Base-by-base conservation (phyloP, 2,888 invertebrate genomes). In the Eustalomyia histrio region DNA sequence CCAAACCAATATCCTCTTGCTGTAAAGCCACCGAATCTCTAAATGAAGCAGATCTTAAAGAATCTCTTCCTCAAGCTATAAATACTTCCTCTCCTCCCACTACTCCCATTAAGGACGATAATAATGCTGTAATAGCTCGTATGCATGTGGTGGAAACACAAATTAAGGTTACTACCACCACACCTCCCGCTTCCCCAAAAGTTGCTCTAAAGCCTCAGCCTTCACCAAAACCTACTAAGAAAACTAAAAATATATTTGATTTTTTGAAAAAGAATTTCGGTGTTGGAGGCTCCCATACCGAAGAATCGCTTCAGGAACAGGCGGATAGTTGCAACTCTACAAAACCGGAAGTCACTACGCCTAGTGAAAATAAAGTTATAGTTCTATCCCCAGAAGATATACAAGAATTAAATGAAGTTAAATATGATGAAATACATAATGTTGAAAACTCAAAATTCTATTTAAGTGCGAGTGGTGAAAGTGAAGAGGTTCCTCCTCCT, bases 231-330 rank as follows among this genome's bases (percentile, higher is more conserved):
- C 18, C 73, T 10, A n/a, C 35, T 9, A 72, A 86, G 53, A 90
- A 90, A 82, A 86, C 91, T 0, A 90, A 90, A 83, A 90, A 91
- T 76, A 85, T 92, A 79, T 90, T 92, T 65, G 90, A 91, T 79
- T 90, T 90, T 60, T 84, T 91, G 33, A 90, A 90, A 78, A 89
- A 89, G 73, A 91, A 91, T 84, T 91, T 91, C 29, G 87, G 88
- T 53, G 76, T 81, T 1, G 81, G 81, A 0, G 63, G 78, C 24
- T 85, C 86, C 35, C 84, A 87, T 8, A 87, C 87, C 1, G 86
- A 87, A 2, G 61, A 83, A 0, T 24, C 24, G 5, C 2, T 5
- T 24, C 24, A 24, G 7, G 29, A 29, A 29, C 29, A 29, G 29
- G 29, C 43, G n/a, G 43, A 39, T 39, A 39, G 39, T 39, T 39